These are phyloP conservation scores for Muscicapa adusta DNA, from an alignment of 2,113 vertebrate species.

Conservation along the genomic window DNA sequence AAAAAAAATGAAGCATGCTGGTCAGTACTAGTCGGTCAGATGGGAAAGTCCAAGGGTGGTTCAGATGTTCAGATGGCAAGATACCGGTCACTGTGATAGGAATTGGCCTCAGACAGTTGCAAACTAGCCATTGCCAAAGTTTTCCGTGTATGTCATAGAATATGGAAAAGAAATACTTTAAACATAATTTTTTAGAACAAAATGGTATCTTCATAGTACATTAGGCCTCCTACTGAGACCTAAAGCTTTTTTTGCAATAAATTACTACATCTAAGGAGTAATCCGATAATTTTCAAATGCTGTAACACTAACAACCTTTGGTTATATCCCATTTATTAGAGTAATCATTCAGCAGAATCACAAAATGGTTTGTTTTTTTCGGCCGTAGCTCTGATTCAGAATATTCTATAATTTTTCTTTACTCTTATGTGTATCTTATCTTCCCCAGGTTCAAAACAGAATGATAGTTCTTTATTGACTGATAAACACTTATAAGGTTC, in stretches of 20 bases:
- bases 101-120: neutral
- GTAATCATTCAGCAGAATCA: neutral
- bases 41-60: neutral
- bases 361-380: neutral
- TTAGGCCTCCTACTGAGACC: neutral
- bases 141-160: neutral
- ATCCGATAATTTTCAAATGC: neutral
- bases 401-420: neutral
- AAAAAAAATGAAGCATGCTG: neutral
- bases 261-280: neutral
- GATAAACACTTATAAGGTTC: neutral
- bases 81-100: neutral
- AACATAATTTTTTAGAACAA: neutral
- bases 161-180: neutral
- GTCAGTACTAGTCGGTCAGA: neutral
- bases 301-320: neutral
- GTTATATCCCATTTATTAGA: neutral
- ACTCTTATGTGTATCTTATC: neutral
- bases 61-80: neutral
- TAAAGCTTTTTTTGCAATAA: neutral
- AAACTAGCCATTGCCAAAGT: neutral
- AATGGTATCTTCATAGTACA: neutral
- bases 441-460: neutral
- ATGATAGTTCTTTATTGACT: neutral
- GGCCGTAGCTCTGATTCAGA: neutral